Percentiles rank a stretch among this genome's conserved stretches.
These are phyloP conservation scores for Tetraodon nigroviridis DNA, from an alignment of 2,113 vertebrate species.

Conservation along the genomic window DNA sequence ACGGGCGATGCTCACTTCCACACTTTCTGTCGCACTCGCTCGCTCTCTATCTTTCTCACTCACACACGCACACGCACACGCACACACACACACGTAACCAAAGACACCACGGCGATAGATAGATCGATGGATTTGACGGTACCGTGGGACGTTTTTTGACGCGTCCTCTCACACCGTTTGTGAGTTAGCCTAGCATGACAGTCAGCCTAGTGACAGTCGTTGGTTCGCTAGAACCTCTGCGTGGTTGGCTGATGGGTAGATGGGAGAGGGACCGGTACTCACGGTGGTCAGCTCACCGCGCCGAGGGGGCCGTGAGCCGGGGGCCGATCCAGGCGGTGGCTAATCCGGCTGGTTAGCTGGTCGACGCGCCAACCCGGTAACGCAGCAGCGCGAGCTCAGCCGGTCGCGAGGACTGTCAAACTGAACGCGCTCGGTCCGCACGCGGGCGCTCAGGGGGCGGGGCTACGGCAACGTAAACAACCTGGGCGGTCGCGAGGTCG, in stretches of 20 bases:
- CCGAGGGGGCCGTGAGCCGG: conserved; percentile 12
- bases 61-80: no score
- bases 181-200: background rate
- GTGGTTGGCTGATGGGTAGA: background rate
- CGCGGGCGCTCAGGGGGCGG: conserved; percentile 41
- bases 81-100: conserved; percentile 7
- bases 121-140: background rate
- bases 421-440: conserved; percentile 16
- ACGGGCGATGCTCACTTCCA: no score
- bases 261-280: background rate
- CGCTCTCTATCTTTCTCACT: no score
- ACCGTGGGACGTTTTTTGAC: background rate
- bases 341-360: background rate
- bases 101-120: conserved; percentile 2
- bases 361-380: background rate
- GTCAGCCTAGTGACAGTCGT: background rate
- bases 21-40: no score
- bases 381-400: background rate
- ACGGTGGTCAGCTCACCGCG: conserved; percentile 1
- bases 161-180: background rate
- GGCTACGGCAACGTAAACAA: conserved; percentile 46
- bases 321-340: background rate
- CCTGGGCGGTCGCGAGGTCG: background rate
- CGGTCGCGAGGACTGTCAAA: background rate
- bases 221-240: background rate